phyloP scores from a whole-genome alignment of 2,113 vertebrate species.

The Rhinogobius similis region DNA sequence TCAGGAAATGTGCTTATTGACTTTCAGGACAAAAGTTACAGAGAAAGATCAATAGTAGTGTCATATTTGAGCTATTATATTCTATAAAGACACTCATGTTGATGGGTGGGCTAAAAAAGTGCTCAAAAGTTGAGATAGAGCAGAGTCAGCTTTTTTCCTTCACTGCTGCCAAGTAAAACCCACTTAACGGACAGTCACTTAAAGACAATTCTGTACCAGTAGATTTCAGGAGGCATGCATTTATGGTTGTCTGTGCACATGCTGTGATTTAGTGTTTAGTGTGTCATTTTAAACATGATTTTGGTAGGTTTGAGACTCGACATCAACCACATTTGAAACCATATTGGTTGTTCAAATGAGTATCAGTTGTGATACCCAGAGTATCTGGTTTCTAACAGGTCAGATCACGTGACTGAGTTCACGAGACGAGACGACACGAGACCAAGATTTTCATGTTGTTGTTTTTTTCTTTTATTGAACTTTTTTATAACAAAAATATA shows the following conservation, averaged over 20 bases:
- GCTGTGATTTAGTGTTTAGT: no score
- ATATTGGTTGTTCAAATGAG: no score
- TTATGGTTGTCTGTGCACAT: background rate
- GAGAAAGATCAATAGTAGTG: slow-evolving; percentile 2
- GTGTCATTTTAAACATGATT: no score
- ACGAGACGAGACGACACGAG: no score
- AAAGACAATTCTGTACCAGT: background rate
- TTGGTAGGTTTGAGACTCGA: no score
- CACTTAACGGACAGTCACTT: background rate
- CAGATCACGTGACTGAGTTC: no score
- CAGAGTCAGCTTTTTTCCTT: background rate
- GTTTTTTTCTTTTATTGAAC: no score
- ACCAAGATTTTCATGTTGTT: no score
- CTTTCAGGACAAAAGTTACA: slow-evolving; percentile 2
- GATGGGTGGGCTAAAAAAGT: slow-evolving; percentile 1
- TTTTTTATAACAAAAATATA: no score
- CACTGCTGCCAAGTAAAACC: background rate
- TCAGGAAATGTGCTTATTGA: slow-evolving; percentile 13
- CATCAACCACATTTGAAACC: no score
- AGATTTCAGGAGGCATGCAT: background rate
- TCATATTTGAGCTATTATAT: slow-evolving; percentile 7
- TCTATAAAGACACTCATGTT: slow-evolving; percentile 3
- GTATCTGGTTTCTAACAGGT: no score
- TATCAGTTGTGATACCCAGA: no score
- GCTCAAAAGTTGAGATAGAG: background rate